These are phyloP conservation scores for Horisme vitalbata DNA, from an alignment of 2,888 invertebrate genomes.

Conservation along the genomic window DNA sequence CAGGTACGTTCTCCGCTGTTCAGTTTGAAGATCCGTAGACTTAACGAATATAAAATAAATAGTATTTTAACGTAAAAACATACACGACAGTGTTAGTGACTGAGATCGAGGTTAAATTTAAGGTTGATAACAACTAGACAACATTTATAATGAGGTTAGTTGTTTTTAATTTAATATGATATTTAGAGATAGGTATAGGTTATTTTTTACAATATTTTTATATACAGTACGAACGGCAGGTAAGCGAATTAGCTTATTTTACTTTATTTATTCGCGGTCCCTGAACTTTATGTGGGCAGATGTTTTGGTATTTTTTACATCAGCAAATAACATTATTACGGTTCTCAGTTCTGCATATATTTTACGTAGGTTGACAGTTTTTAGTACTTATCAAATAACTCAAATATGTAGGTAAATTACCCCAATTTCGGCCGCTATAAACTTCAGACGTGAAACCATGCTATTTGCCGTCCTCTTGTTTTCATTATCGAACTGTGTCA, in stretches of 20 bases:
- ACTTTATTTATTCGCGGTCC: slow-evolving; percentile 26
- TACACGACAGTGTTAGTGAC: slow-evolving; percentile 22
- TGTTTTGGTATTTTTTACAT: slow-evolving; percentile 32
- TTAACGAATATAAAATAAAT: slow-evolving; percentile 45
- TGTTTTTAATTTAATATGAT: neutral
- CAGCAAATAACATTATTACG: slow-evolving; percentile 24
- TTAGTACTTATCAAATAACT: slow-evolving; percentile 29
- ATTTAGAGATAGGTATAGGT: neutral
- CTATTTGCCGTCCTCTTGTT: slow-evolving; percentile 49
- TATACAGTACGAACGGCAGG: too few species aligned
- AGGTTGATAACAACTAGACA: slow-evolving; percentile 43
- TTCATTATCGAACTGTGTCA: slow-evolving; percentile 70
- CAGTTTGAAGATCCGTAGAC: slow-evolving; percentile 47
- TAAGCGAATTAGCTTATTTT: slow-evolving; percentile 13
- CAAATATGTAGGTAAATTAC: slow-evolving; percentile 35
- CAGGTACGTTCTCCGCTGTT: slow-evolving; percentile 40
- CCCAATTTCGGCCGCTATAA: slow-evolving; percentile 19
- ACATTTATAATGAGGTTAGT: slow-evolving; percentile 34
- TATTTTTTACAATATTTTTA: too few species aligned
- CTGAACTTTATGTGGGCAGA: slow-evolving; percentile 21
- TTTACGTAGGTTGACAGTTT: slow-evolving; percentile 29
- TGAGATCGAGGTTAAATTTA: slow-evolving; percentile 48
- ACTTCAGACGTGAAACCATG: slow-evolving; percentile 34
- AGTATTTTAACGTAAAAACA: slow-evolving; percentile 5
- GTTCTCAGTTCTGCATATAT: slow-evolving; percentile 30